Conservation (phyloP, 2,888 invertebrate genomes). For the Belgica antarctica region DNA sequence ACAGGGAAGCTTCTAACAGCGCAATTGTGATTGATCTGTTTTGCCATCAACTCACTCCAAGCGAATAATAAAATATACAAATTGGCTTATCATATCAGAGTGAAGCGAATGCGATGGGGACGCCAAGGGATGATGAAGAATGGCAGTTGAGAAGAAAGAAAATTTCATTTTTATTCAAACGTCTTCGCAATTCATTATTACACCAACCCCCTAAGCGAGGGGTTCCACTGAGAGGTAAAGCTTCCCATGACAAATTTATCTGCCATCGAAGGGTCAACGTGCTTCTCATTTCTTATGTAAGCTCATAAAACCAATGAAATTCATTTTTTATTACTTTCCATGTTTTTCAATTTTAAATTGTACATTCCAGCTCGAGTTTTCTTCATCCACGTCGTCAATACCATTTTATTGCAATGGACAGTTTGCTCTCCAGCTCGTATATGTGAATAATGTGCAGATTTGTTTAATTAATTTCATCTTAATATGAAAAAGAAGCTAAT, state of each 20-base stretch:
- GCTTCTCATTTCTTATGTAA: neutral
- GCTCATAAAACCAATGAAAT: neutral
- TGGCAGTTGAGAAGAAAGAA: neutral
- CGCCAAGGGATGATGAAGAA: slow-evolving; percentile 15
- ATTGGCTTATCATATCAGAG: slow-evolving; percentile 27
- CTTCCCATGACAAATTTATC: neutral
- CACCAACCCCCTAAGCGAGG: neutral
- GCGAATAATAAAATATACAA: slow-evolving; percentile 10
- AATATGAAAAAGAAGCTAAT: neutral
- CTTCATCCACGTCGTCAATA: neutral
- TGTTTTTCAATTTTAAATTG: neutral
- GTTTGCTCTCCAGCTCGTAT: neutral
- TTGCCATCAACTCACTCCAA: slow-evolving; percentile 12
- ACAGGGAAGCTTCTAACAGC: neutral
- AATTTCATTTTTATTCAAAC: no score
- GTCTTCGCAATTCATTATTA: no score
- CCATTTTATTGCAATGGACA: neutral
- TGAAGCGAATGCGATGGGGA: neutral
- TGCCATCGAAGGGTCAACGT: neutral
- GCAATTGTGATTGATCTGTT: slow-evolving; percentile 41
- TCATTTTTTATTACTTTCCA: neutral
- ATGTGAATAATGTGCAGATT: slow-evolving; percentile 33
- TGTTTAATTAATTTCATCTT: slow-evolving; percentile 30
- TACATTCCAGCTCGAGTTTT: neutral
- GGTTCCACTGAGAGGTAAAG: neutral